Evolutionary conservation across 2,113 vertebrate genomes (phyloP).

Genomic region (Prionailurus bengalensis): DNA sequence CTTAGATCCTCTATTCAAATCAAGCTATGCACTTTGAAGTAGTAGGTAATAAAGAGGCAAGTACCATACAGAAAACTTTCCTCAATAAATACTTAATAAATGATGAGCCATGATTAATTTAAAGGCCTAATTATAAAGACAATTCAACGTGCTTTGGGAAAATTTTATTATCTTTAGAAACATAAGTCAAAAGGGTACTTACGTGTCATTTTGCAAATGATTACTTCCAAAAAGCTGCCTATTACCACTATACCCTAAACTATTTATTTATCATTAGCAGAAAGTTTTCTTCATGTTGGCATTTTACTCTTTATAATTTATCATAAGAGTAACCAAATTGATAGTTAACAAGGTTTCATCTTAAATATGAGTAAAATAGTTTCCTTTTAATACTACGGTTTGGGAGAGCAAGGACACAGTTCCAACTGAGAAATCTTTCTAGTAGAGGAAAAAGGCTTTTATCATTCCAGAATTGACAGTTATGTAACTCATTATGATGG

Average conservation of each 20-base stretch:
- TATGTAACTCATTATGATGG: neutral
- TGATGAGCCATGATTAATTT: neutral
- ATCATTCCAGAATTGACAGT: neutral
- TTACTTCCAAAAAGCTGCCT: neutral
- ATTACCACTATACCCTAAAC: neutral
- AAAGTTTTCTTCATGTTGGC: neutral
- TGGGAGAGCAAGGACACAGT: neutral
- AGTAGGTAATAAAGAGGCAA: neutral
- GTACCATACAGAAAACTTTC: neutral
- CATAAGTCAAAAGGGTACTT: neutral
- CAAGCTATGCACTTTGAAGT: neutral
- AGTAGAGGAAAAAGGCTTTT: neutral
- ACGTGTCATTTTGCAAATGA: neutral
- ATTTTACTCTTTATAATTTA: conserved; percentile 24
- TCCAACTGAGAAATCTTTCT: neutral
- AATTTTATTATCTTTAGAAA: neutral
- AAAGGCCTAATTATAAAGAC: neutral
- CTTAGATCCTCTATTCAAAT: neutral
- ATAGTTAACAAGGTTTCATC: neutral
- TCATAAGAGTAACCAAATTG: neutral
- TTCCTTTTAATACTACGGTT: neutral
- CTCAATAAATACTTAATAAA: neutral
- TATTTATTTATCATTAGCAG: neutral
- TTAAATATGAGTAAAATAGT: neutral
- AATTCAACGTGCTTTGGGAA: neutral